A percentile compares a stretch with the other conserved stretches of the same genome.
Conservation (phyloP, 2,888 invertebrate species). For the Opisthograptis luteolata region DNA sequence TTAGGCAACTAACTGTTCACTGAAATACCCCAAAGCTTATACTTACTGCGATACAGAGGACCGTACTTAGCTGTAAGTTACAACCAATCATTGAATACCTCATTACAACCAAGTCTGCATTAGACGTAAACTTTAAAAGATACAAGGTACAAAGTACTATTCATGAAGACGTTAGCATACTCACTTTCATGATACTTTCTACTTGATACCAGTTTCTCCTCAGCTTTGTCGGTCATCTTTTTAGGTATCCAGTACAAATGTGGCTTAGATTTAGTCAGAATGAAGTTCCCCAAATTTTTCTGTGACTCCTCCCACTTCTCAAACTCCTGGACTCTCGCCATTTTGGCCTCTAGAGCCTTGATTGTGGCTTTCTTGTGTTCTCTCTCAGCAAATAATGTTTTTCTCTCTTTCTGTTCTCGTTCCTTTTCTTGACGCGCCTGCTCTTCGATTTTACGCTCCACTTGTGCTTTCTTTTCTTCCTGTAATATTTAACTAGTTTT, state of each 20-base stretch:
- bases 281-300: constrained; percentile 90
- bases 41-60: constrained; percentile 69
- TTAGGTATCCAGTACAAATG: constrained; percentile 95
- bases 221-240: constrained; percentile 88
- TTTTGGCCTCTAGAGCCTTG: constrained; percentile 94
- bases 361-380: constrained; percentile 95
- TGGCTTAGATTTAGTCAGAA: constrained; percentile 94
- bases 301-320: constrained; percentile 92
- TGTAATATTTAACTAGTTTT: constrained; percentile 33
- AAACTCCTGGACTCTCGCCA: constrained; percentile 94
- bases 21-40: constrained; percentile 22
- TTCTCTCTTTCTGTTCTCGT: constrained; percentile 90
- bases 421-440: constrained; percentile 94
- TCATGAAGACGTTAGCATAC: too few relatives aligned
- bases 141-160: not conserved
- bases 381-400: constrained; percentile 92
- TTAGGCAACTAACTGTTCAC: constrained; percentile 4
- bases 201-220: constrained; percentile 86
- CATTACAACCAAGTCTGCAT: not conserved
- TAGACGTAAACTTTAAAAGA: not conserved
- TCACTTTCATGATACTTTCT: constrained; percentile 87
- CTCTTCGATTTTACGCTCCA: constrained; percentile 97
- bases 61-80: constrained; percentile 66
- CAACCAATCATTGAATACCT: constrained; percentile 17
- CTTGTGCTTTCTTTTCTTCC: constrained; percentile 86